Evolutionary conservation across 2,888 invertebrate species (phyloP), one percentile per base, ranked within the genome.

Genomic region (Mesorhabditis spiculigera): DNA sequence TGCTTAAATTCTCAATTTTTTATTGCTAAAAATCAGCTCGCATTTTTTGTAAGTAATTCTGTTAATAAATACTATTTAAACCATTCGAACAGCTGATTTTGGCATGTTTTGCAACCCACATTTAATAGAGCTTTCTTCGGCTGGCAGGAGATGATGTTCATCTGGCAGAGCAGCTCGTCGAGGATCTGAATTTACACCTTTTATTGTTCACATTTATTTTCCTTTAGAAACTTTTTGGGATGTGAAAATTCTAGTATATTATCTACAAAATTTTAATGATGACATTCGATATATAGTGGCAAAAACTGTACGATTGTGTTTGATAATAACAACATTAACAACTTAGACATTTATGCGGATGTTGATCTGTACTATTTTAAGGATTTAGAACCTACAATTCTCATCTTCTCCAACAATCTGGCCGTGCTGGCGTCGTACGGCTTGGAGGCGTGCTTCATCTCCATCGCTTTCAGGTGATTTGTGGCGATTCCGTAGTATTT

Each of bases 141-240:
- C n/a, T 50, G 58, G 58, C 58, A 50, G 58, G 58, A 50, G 58
- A 50, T 50, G 58, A 50, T 50, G 58, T 50, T 10, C 58, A 50
- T 50, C n/a, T 50, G 58, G 58, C 10, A 10, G n/a, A 50, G 58
- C 10, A 50, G 2, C n/a, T 50, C 58, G 8, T 50, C 58, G 10
- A 50, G n/a, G 10, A 50, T n/a, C 58, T 50, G 58, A 0, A 50
- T 28, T 28, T 28, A 28, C 28, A 28, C 28, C 28, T 28, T 28
- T 3, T 28, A 28, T 28, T 28, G 3, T 28, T 28, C 3, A 1
- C 3, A 28, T 28, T 28, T 28, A 28, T 28, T 28, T 28, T 28
- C 28, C 28, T 28, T 28, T 28, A 28, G 28, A 28, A 28, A 28
- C 28, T 28, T 28, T 28, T 28, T 28, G 1, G 3, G 1, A 28